phyloP scores from a whole-genome alignment of 2,888 invertebrate genomes.

The Drosophila differens region DNA sequence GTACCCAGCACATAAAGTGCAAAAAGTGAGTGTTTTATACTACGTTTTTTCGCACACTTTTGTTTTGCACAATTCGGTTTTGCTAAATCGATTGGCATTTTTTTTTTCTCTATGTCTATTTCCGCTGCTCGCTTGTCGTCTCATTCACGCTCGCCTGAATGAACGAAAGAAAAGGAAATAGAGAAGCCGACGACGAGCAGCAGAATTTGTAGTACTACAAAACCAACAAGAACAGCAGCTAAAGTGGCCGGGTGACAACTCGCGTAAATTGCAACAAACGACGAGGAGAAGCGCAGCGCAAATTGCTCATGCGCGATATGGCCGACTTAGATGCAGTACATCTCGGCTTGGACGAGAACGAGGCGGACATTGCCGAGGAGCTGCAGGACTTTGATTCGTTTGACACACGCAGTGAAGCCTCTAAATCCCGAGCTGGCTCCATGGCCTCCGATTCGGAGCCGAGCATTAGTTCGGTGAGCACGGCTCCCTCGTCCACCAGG shows the following conservation, averaged over 20 bases:
- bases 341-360: slow-evolving; percentile 89
- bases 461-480: slow-evolving; percentile 92
- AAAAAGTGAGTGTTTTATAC: slow-evolving; percentile 29
- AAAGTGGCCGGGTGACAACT: slow-evolving; percentile 50
- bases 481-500: slow-evolving; percentile 87
- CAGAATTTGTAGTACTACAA: slow-evolving; percentile 36
- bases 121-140: slow-evolving; percentile 50
- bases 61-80: slow-evolving; percentile 49
- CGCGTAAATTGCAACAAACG: slow-evolving; percentile 20
- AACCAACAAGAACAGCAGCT: slow-evolving; percentile 24
- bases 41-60: slow-evolving; percentile 24
- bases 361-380: slow-evolving; percentile 92
- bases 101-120: slow-evolving; percentile 78
- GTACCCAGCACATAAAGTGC: slow-evolving; percentile 32
- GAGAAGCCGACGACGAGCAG: slow-evolving; percentile 36
- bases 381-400: slow-evolving; percentile 90
- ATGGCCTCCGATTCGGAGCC: slow-evolving; percentile 87
- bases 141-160: slow-evolving; percentile 53
- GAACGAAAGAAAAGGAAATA: slow-evolving; percentile 44
- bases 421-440: slow-evolving; percentile 89
- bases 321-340: slow-evolving; percentile 87
- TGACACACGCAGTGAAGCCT: slow-evolving; percentile 95
- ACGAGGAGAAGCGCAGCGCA: slow-evolving; percentile 14
- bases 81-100: slow-evolving; percentile 78
- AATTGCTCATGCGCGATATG: slow-evolving; percentile 83